A percentile compares a stretch with the other conserved stretches of the same genome.
phyloP scores from a whole-genome alignment of 2,888 invertebrate genomes.

The Caenorhabditis drosophilae region DNA sequence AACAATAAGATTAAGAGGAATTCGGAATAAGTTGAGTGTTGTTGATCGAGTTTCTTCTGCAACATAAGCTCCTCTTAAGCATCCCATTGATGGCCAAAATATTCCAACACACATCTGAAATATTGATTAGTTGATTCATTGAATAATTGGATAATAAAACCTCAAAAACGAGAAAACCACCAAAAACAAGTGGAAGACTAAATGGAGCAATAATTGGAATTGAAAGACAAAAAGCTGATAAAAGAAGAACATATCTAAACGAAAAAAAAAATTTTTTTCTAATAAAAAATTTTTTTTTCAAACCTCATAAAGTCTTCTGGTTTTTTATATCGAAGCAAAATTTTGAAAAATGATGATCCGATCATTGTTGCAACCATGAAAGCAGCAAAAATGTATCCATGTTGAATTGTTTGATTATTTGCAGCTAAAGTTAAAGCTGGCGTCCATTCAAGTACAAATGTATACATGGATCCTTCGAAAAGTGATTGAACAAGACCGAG shows the following conservation, averaged over 20 bases:
- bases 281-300: background rate
- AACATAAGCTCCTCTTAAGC: conserved; percentile 71
- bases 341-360: conserved; percentile 72
- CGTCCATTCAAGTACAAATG: conserved; percentile 74
- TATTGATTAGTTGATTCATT: background rate
- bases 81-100: conserved; percentile 73
- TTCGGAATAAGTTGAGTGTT: conserved; percentile 72
- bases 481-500: conserved; percentile 73
- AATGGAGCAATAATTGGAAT: conserved; percentile 71
- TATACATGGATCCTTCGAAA: conserved; percentile 74
- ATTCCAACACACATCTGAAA: conserved; percentile 71
- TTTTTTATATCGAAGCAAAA: conserved; percentile 37
- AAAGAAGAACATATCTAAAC: conserved; percentile 69
- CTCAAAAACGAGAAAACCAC: conserved; percentile 72
- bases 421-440: conserved; percentile 70
- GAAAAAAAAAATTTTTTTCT: background rate
- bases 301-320: conserved; percentile 71
- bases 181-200: conserved; percentile 66
- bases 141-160: conserved; percentile 22
- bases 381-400: conserved; percentile 73
- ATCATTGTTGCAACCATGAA: conserved; percentile 73
- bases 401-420: conserved; percentile 70
- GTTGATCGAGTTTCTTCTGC: conserved; percentile 73
- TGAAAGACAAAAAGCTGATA: conserved; percentile 70
- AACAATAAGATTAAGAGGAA: conserved; percentile 73